Evolutionary conservation across 2,888 invertebrate genomes (phyloP).

Genomic region (Thereva unica): DNA sequence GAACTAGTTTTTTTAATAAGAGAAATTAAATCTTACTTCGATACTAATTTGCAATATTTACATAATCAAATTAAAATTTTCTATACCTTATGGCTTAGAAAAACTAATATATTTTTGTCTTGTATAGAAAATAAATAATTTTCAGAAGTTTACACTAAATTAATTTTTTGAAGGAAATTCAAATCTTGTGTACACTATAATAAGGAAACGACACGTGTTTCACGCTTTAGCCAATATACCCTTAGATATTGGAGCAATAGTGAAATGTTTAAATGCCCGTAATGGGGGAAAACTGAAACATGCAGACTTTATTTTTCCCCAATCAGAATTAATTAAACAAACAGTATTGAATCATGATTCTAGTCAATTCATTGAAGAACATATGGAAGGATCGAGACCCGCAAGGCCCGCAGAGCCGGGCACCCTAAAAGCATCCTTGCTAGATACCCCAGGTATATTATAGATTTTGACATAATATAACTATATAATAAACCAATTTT

Average conservation of each 20-base stretch:
- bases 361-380: conserved; percentile 62
- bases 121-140: too few species aligned
- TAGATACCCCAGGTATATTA: conserved; percentile 80
- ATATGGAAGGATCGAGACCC: conserved; percentile 82
- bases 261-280: conserved; percentile 57
- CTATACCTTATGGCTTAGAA: too few species aligned
- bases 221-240: conserved; percentile 97
- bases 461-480: conserved; percentile 1
- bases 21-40: too few species aligned
- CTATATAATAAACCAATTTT: neutral
- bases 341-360: conserved; percentile 50
- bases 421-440: conserved; percentile 84
- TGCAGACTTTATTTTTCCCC: conserved; percentile 43
- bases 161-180: conserved; percentile 78
- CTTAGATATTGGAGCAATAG: conserved; percentile 86
- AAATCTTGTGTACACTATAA: conserved; percentile 97
- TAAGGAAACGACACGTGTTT: conserved; percentile 97
- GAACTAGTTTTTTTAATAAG: too few species aligned
- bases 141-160: too few species aligned
- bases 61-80: too few species aligned
- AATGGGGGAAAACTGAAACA: conserved; percentile 61
- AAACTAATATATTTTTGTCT: too few species aligned
- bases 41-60: too few species aligned
- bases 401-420: conserved; percentile 90
- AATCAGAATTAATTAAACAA: conserved; percentile 41